Evolutionary conservation across 1,140 invertebrate species (phyloP).

Genomic region (Agrilus planipennis): DNA sequence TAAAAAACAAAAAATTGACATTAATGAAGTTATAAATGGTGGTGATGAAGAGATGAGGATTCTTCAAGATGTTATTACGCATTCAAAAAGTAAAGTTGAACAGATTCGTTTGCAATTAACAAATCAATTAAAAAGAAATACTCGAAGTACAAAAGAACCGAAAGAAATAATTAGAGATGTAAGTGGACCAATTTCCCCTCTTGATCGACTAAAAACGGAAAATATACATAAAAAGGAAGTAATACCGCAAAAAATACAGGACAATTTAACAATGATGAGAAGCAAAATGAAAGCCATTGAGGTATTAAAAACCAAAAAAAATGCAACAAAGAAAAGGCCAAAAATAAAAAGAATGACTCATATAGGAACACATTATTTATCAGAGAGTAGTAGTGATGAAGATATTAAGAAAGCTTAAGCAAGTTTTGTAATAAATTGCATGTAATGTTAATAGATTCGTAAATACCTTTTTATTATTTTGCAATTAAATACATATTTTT

Average conservation of each 20-base stretch:
- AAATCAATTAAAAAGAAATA: conserved; percentile 8
- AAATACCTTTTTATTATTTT: too few relatives aligned
- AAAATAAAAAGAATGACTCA: conserved; percentile 46
- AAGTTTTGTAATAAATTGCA: too few relatives aligned
- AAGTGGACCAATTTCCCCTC: conserved; percentile 11
- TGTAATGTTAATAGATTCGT: too few relatives aligned
- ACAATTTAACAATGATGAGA: conserved; percentile 47
- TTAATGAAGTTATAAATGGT: conserved; percentile 9
- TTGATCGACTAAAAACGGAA: too few relatives aligned
- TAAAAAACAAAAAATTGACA: not conserved
- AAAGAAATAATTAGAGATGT: conserved; percentile 20
- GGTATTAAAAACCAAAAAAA: conserved; percentile 43
- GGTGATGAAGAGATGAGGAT: conserved; percentile 24
- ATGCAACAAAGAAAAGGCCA: conserved; percentile 36
- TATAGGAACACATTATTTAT: too few relatives aligned
- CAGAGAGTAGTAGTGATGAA: conserved; percentile 42
- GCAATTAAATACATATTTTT: too few relatives aligned
- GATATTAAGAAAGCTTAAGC: too few relatives aligned
- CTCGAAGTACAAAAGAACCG: conserved; percentile 12
- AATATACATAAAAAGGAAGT: conserved; percentile 38
- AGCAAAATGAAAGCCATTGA: conserved; percentile 67
- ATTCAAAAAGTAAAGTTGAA: conserved; percentile 15
- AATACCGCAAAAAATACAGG: conserved; percentile 62
- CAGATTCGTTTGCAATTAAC: too few relatives aligned
- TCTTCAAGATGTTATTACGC: conserved; percentile 21